Base-by-base conservation (phyloP, 2,113 vertebrate species). In the Climacteris rufus region DNA sequence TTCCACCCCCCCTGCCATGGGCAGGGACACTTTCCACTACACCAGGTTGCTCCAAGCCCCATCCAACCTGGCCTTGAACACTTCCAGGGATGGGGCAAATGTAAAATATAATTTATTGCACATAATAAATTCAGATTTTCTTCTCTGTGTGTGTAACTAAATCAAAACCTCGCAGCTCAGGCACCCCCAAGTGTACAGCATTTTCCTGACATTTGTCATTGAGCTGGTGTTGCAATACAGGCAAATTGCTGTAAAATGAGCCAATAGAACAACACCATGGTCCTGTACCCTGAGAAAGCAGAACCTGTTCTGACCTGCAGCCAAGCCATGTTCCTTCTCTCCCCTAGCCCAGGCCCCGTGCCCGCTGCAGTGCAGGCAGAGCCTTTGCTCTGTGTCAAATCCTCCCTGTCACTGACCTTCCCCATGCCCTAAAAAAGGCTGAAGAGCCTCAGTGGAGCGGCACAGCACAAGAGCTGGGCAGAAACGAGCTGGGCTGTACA, bases 391-490 rank as follows among this genome's bases (percentile, higher is more conserved):
- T 12, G 61, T 53, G 27, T 39, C 21, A 13, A 22, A 8, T 5
- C 4, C 31, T 35, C 35, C 23, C 22, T 10, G 2, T 33, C 35
- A 14, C 15, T 21, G 49, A 12, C 2, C 35, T 14, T 79, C 56
- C 39, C 64, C 17, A 1, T 4, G 31, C 35, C 56, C 49, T 8
- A 6, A 8, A 31, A n/a, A 28, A 49, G 56, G 40, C 49, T 33
- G 71, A 4, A 19, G 9, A 63, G 35, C 40, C 63, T 47, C 25
- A 40, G 31, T 19, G 17, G 25, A 40, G 30, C 8, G 0, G 47
- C 16, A 24, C 24, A 54, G 57, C 33, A 44, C 28, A 21, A 37
- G 33, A 74, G 68, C 44, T 2, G 0, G 49, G 42, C 1, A 0
- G 18, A 13, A 52, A 24, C 4, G 2, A 68, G 33, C 19, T n/a